phyloP scores from a whole-genome alignment of 2,113 vertebrate genomes.

The Channa argus region DNA sequence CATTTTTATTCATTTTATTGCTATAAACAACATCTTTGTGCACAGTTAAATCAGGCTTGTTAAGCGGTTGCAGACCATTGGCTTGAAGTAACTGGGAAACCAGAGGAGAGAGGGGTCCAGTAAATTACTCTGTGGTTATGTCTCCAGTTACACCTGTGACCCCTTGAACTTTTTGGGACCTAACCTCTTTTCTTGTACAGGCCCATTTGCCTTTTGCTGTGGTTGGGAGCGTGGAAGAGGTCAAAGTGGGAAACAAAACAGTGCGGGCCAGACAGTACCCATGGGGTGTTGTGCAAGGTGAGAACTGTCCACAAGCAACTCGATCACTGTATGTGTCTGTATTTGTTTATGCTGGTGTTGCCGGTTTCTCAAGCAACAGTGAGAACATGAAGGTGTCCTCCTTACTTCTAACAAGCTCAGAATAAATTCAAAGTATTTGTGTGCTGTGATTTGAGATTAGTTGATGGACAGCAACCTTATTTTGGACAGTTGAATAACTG shows the following conservation, averaged over 20 bases:
- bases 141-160: neutral
- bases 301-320: slow-evolving; percentile 59
- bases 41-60: neutral
- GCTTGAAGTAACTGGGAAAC: neutral
- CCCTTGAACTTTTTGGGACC: slow-evolving; percentile 6
- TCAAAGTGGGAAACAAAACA: slow-evolving; percentile 97
- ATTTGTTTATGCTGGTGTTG: slow-evolving; percentile 14
- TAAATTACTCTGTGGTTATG: neutral
- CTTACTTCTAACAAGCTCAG: no score
- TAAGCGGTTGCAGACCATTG: neutral
- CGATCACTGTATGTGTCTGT: neutral
- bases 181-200: slow-evolving; percentile 73
- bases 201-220: slow-evolving; percentile 97
- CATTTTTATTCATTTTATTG: slow-evolving; percentile 8
- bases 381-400: no score
- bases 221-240: slow-evolving; percentile 96
- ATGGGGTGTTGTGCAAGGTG: slow-evolving; percentile 98
- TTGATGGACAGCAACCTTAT: no score
- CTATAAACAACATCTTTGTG: neutral
- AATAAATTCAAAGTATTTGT: no score
- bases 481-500: no score
- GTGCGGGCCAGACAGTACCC: slow-evolving; percentile 97
- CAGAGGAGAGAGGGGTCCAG: neutral
- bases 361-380: no score
- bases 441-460: no score